Conservation (phyloP, 2,888 invertebrate genomes). For the Neria commutata region DNA sequence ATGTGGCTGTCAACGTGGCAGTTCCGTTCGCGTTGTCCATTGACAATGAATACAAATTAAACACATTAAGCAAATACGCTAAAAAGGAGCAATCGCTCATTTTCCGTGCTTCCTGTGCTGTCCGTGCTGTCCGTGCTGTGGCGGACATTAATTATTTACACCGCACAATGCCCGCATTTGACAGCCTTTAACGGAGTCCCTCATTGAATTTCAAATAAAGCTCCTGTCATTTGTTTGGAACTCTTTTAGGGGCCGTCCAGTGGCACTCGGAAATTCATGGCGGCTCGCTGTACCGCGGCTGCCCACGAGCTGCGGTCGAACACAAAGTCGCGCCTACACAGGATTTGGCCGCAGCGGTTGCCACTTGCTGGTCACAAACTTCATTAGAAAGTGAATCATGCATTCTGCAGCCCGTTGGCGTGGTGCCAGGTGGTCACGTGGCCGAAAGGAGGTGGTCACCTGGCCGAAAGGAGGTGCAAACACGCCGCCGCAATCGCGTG, state of each 20-base stretch:
- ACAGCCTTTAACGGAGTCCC: neutral
- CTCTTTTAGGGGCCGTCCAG: neutral
- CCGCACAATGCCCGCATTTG: neutral
- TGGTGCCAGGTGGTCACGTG: no score
- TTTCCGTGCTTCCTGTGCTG: neutral
- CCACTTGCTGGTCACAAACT: neutral
- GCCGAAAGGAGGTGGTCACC: neutral
- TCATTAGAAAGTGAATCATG: neutral
- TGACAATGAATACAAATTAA: slow-evolving; percentile 5
- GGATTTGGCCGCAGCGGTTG: neutral
- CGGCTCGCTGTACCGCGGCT: neutral
- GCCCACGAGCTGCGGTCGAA: neutral
- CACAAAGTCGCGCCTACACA: no score
- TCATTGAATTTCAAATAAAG: neutral
- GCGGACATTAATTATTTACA: neutral
- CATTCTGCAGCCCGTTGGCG: neutral
- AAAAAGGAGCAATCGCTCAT: neutral
- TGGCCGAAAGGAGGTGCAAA: neutral
- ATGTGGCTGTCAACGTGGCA: neutral
- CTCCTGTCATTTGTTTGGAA: neutral
- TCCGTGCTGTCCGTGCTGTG: neutral
- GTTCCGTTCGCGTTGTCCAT: neutral
- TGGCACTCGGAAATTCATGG: neutral
- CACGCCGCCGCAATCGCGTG: neutral
- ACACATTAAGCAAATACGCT: neutral